Base-by-base conservation (phyloP, 2,888 invertebrate genomes). In the Standfussiana lucernea region DNA sequence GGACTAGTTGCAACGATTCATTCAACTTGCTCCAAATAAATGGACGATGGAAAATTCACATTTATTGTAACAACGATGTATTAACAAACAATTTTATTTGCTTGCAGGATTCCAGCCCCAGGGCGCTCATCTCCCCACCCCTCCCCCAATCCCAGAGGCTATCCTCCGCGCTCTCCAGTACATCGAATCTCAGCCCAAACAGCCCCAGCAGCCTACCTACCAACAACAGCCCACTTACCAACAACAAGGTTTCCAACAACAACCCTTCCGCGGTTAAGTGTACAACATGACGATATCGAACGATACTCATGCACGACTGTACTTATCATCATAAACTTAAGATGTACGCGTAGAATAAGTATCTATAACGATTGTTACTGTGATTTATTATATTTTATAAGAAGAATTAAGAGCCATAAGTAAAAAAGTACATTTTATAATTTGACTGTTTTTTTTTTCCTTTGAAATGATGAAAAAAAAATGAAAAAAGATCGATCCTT, bases 121-220 rank as follows among this genome's bases (percentile, higher is more conserved):
- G 84, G 97, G 97, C 45, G 97, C 97, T 66, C 97, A 97, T 83
- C 91, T 97, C 73, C 97, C 97, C 67, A 97, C 97, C n/a, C 97
- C 97, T 80, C 97, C 97, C 35, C 97, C 97, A 45, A 97, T 97
- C 90, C 97, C 97, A 21, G 97, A 96, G 79, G 97, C 97, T 37
- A 97, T 97, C 90, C 93, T 92, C 82, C 97, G 97, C 75, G 92
- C 97, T 24, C 95, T 97, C 40, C 95, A 95, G 80, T 94, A 93
- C 92, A 96, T 95, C 91, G 91, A 24, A 2, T 61, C 83, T 61
- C 69, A 83, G 11, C 83, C 95, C 35, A 93, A 93, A 59, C 94
- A 95, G 76, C 93, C 93, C n/a, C 93, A 95, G 67, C 92, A 93
- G 71, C 88, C 86, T 68, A 40, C n/a, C 40, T 64, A 64, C 64